Evolutionary conservation across 2,888 invertebrate species (phyloP).

Genomic region (Dryobota labecula): DNA sequence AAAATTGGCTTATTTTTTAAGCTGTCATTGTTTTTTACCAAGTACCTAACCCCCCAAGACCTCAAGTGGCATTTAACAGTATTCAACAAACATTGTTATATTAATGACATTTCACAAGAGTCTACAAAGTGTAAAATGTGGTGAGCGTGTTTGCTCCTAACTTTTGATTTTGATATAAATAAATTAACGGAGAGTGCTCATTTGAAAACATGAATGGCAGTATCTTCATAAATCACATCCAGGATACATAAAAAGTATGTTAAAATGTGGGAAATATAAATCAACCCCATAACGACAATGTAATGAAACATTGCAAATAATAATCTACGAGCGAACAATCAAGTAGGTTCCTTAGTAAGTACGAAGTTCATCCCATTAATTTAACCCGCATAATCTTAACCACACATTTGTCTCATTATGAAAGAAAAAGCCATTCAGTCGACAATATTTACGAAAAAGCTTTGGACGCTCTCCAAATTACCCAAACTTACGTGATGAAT

Average conservation of each 20-base stretch:
- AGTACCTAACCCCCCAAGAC: background rate
- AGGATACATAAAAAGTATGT: conserved; percentile 42
- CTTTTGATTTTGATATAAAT: conserved; percentile 25
- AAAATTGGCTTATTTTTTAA: background rate
- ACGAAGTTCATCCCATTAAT: conserved; percentile 12
- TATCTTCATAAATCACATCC: conserved; percentile 29
- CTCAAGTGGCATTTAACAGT: background rate
- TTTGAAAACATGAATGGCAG: conserved; percentile 30
- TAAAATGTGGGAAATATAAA: conserved; percentile 11
- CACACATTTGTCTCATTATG: conserved; percentile 56
- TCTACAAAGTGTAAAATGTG: background rate
- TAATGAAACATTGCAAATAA: conserved; percentile 3
- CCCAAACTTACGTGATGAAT: conserved; percentile 78
- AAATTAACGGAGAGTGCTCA: conserved; percentile 19
- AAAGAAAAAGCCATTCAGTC: conserved; percentile 58
- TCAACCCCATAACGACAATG: conserved; percentile 2
- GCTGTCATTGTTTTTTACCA: background rate
- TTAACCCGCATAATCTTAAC: conserved; percentile 49
- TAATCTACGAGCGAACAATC: background rate
- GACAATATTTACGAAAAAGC: conserved; percentile 67
- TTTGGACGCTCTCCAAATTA: conserved; percentile 83
- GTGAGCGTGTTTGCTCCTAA: background rate
- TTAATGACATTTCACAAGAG: background rate
- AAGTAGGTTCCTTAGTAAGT: no score
- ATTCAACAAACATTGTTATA: background rate